These are phyloP conservation scores for Amblyteles armatorius DNA, from an alignment of 2,888 invertebrate genomes.

Conservation along the genomic window DNA sequence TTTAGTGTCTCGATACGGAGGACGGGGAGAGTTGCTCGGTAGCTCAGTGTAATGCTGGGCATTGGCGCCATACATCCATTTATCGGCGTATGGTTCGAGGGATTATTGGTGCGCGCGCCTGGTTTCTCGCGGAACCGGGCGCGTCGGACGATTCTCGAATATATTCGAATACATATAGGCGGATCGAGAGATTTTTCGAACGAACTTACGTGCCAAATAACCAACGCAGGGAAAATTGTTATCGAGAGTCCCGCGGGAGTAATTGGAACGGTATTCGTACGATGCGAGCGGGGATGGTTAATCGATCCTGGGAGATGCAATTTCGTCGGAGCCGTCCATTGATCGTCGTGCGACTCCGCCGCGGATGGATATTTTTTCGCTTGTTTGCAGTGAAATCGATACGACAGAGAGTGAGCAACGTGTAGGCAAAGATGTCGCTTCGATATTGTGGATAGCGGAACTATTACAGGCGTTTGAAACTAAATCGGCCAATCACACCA, in stretches of 20 bases:
- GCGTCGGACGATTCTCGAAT: neutral
- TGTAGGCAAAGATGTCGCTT: too few relatives aligned
- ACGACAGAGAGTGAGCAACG: neutral
- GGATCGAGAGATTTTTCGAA: neutral
- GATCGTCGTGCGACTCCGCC: neutral
- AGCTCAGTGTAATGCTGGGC: neutral
- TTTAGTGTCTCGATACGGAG: neutral
- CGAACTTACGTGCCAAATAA: neutral
- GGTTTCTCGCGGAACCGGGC: neutral
- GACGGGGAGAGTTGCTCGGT: too few relatives aligned
- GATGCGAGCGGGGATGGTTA: neutral
- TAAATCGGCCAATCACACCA: too few relatives aligned
- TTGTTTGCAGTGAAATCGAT: too few relatives aligned
- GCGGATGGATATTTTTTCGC: too few relatives aligned
- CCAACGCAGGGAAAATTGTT: neutral
- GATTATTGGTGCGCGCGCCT: conserved; percentile 11
- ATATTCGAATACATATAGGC: neutral
- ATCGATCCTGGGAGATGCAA: neutral
- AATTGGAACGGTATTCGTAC: neutral
- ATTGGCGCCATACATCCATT: conserved; percentile 10
- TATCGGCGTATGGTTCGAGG: conserved; percentile 26
- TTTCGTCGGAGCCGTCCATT: neutral
- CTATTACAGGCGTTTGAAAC: too few relatives aligned
- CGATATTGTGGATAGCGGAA: too few relatives aligned
- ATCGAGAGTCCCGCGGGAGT: neutral